These are phyloP conservation scores for Stictocephala bisonia DNA, from an alignment of 2,888 invertebrate genomes.

Conservation along the genomic window DNA sequence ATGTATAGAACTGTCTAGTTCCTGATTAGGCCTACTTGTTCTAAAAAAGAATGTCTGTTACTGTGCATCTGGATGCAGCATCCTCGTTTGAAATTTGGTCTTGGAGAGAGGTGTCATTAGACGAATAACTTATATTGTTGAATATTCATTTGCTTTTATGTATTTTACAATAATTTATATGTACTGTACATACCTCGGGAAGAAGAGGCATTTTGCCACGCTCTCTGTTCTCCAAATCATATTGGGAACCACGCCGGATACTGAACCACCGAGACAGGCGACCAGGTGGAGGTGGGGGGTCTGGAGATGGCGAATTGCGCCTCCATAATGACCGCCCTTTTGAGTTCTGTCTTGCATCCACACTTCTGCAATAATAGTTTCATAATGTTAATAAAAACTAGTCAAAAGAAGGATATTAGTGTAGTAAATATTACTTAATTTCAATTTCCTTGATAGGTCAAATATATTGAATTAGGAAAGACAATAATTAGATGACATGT, in stretches of 20 bases:
- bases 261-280: conserved; percentile 90
- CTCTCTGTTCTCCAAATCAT: conserved; percentile 72
- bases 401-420: no score
- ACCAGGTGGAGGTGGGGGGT: conserved; percentile 68
- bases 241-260: conserved; percentile 85
- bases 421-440: no score
- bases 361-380: conserved; percentile 54
- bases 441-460: no score
- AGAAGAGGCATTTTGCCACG: conserved; percentile 76
- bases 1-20: no score
- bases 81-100: no score
- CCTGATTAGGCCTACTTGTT: no score
- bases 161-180: no score
- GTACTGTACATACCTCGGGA: conserved; percentile 77
- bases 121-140: background rate
- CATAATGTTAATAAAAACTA: no score
- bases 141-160: background rate
- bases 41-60: no score
- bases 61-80: no score
- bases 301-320: conserved; percentile 52
- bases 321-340: conserved; percentile 54
- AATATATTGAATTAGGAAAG: no score
- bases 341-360: conserved; percentile 54
- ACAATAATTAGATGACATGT: no score
- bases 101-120: background rate